Evolutionary conservation across 1,140 invertebrate species (phyloP).

Genomic region (Bombus superbus): DNA sequence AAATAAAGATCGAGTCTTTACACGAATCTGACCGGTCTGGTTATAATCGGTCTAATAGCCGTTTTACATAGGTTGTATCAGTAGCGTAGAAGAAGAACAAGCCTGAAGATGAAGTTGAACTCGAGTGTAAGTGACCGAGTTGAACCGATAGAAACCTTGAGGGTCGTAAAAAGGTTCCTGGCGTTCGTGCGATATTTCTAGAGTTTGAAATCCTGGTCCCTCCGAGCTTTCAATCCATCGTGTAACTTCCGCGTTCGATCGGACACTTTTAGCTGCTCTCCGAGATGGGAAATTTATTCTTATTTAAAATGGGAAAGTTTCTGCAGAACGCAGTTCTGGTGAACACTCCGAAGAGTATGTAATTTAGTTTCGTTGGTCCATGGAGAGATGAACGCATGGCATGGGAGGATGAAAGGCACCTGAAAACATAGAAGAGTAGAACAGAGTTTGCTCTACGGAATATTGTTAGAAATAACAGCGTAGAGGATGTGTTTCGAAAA

Average conservation of each 20-base stretch:
- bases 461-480: not conserved
- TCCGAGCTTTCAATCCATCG: not conserved
- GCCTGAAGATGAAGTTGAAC: not conserved
- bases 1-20: not conserved
- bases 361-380: not conserved
- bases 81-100: too few species aligned
- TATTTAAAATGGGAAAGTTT: constrained; percentile 4
- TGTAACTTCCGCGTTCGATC: not conserved
- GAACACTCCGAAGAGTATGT: not conserved
- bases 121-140: not conserved
- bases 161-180: not conserved
- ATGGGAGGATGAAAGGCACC: not conserved
- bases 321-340: too few species aligned
- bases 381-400: not conserved
- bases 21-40: not conserved
- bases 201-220: not conserved
- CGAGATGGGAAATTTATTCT: constrained; percentile 11
- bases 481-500: not conserved
- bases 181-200: not conserved
- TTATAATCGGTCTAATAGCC: not conserved
- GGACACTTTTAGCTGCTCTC: not conserved
- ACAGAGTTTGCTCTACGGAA: not conserved
- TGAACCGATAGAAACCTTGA: not conserved
- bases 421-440: not conserved
- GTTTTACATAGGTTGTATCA: not conserved